Percentiles rank a stretch among this genome's conserved stretches.
Conservation (phyloP, 2,888 invertebrate species). For the Athripsodes cinereus region DNA sequence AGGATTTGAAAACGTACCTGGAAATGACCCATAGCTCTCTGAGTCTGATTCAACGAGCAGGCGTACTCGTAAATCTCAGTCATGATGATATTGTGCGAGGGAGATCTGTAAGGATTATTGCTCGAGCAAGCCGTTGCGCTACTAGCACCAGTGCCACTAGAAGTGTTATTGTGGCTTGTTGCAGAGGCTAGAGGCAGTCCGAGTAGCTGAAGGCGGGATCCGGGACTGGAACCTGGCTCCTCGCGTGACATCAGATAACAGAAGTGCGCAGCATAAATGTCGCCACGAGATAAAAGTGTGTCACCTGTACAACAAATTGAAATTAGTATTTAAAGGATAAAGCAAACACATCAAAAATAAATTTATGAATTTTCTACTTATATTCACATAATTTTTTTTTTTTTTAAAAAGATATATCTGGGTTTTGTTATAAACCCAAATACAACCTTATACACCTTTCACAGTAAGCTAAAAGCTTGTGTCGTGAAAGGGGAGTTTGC, state of each 20-base stretch:
- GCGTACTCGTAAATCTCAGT: slow-evolving; percentile 96
- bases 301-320: slow-evolving; percentile 52
- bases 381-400: too few relatives aligned
- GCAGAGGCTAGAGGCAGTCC: slow-evolving; percentile 64
- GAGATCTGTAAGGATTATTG: slow-evolving; percentile 31
- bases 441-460: too few relatives aligned
- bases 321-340: too few relatives aligned
- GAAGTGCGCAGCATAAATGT: slow-evolving; percentile 88
- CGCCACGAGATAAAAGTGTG: slow-evolving; percentile 66
- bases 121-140: background rate
- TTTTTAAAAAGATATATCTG: too few relatives aligned
- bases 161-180: slow-evolving; percentile 31
- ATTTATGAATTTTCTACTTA: too few relatives aligned
- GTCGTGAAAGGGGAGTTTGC: too few relatives aligned
- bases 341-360: too few relatives aligned
- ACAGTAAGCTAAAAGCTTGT: too few relatives aligned
- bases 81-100: slow-evolving; percentile 74
- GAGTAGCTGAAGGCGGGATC: slow-evolving; percentile 68
- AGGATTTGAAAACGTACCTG: slow-evolving; percentile 48
- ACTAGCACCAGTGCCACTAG: background rate
- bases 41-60: slow-evolving; percentile 67
- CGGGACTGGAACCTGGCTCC: slow-evolving; percentile 47
- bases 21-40: slow-evolving; percentile 66
- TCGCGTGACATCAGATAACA: slow-evolving; percentile 87
- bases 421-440: too few relatives aligned